phyloP scores from a whole-genome alignment of 64 coral and sea anemone species.

The Pocillopora verrucosa region DNA sequence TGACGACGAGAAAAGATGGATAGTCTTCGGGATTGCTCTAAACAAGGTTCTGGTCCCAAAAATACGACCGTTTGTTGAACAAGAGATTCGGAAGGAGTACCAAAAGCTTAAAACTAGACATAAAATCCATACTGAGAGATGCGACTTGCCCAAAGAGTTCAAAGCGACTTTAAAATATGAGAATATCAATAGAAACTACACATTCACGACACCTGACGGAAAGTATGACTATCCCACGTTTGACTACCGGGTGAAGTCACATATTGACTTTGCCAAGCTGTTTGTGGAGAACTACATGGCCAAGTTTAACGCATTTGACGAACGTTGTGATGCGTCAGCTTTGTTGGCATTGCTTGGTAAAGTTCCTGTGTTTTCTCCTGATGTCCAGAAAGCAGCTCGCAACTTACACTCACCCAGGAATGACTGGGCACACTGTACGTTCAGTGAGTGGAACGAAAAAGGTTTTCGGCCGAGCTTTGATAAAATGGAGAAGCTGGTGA shows the following conservation, averaged over 20 bases:
- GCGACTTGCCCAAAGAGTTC: neutral
- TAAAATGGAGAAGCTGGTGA: conserved; percentile 7
- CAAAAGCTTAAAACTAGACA: conserved; percentile 3
- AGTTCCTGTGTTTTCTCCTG: neutral
- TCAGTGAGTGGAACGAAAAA: neutral
- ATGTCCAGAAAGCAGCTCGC: neutral
- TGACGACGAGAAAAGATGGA: conserved; percentile 54
- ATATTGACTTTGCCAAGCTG: conserved; percentile 50
- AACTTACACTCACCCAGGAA: neutral
- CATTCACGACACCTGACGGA: neutral
- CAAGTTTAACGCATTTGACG: neutral
- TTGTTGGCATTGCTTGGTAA: neutral
- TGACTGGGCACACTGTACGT: conserved; percentile 33
- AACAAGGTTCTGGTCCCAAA: conserved; percentile 30
- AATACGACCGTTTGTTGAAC: conserved; percentile 13
- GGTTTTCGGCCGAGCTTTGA: neutral
- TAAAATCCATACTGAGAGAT: conserved; percentile 34
- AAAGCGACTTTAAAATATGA: neutral
- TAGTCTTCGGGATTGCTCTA: conserved; percentile 38
- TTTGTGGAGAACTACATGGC: conserved; percentile 24
- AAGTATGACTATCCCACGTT: neutral
- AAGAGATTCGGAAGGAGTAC: conserved; percentile 26
- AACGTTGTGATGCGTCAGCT: neutral
- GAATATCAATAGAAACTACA: conserved; percentile 44
- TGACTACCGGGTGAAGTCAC: conserved; percentile 28